Evolutionary conservation across 2,888 invertebrate genomes (phyloP).

Genomic region (Melanophora roralis): DNA sequence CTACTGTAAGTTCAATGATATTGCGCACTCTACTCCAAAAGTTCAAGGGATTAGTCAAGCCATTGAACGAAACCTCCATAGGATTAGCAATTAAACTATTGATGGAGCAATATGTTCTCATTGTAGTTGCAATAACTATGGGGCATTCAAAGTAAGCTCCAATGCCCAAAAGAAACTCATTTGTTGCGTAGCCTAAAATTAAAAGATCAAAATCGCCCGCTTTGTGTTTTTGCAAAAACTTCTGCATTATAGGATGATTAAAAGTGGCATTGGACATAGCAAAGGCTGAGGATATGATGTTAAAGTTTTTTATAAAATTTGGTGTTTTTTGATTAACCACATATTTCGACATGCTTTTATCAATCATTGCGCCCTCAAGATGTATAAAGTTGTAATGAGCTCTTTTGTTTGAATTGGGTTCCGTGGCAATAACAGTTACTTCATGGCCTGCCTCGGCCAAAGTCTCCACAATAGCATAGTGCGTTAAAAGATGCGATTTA

Average conservation of each 20-base stretch:
- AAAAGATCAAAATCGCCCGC: conserved; percentile 69
- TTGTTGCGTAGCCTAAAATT: conserved; percentile 69
- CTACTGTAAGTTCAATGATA: conserved; percentile 43
- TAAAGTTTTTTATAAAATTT: no score
- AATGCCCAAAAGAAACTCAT: conserved; percentile 71
- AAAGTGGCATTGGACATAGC: conserved; percentile 73
- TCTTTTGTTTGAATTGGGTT: conserved; percentile 63
- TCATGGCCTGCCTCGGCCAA: conserved; percentile 71
- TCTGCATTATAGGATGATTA: conserved; percentile 55
- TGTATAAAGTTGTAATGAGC: conserved; percentile 64
- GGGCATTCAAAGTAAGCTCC: conserved; percentile 73
- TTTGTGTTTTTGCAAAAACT: conserved; percentile 63
- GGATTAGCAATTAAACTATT: conserved; percentile 69
- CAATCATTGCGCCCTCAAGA: conserved; percentile 26
- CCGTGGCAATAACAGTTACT: conserved; percentile 68
- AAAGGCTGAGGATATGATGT: no score
- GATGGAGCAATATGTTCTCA: conserved; percentile 62
- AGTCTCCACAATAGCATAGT: conserved; percentile 68
- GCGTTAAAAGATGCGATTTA: conserved; percentile 71
- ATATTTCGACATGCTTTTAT: no score
- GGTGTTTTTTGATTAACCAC: no score
- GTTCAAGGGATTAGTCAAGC: conserved; percentile 61
- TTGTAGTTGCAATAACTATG: conserved; percentile 67
- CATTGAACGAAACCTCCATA: conserved; percentile 63
- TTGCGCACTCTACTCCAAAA: conserved; percentile 65